Percentiles rank a stretch among this genome's conserved stretches.
phyloP scores from a whole-genome alignment of 1,140 invertebrate genomes.

The Pseudoatta argentina region DNA sequence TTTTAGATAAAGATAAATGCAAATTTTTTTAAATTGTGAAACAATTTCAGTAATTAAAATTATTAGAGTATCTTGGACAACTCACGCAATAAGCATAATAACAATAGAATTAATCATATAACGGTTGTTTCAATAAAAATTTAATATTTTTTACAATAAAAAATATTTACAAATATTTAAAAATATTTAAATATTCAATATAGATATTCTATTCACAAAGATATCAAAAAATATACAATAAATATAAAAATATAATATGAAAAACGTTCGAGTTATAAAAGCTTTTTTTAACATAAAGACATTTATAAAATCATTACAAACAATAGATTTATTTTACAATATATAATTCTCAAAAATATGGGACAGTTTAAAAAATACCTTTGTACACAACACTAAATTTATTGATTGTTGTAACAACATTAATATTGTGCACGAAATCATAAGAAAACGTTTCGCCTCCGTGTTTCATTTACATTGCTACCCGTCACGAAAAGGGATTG shows the following conservation, averaged over 20 bases:
- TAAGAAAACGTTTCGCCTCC: slow-evolving; percentile 30
- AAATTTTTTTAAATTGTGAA: too few relatives aligned
- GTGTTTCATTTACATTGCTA: slow-evolving; percentile 43
- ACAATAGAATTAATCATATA: slow-evolving; percentile 11
- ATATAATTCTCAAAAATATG: not conserved
- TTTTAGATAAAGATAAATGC: too few relatives aligned
- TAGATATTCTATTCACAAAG: not conserved
- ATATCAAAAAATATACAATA: not conserved
- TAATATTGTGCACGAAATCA: slow-evolving; percentile 6
- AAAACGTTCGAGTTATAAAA: not conserved
- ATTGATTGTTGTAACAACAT: slow-evolving; percentile 11
- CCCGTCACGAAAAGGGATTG: slow-evolving; percentile 49
- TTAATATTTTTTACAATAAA: not conserved
- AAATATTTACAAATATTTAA: not conserved
- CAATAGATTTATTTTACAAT: not conserved
- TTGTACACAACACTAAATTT: not conserved
- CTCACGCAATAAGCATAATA: not conserved
- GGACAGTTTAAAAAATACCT: not conserved
- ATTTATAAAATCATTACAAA: not conserved
- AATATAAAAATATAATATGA: too few relatives aligned
- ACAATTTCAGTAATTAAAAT: too few relatives aligned
- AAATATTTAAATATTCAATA: not conserved
- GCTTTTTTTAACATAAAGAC: not conserved
- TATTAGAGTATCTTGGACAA: too few relatives aligned
- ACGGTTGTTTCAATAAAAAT: not conserved